Percentiles rank a stretch among this genome's conserved stretches.
Conservation (phyloP, 30 jellyfish, hydroid and myxozoan genomes). For the Turritopsis dohrnii region DNA sequence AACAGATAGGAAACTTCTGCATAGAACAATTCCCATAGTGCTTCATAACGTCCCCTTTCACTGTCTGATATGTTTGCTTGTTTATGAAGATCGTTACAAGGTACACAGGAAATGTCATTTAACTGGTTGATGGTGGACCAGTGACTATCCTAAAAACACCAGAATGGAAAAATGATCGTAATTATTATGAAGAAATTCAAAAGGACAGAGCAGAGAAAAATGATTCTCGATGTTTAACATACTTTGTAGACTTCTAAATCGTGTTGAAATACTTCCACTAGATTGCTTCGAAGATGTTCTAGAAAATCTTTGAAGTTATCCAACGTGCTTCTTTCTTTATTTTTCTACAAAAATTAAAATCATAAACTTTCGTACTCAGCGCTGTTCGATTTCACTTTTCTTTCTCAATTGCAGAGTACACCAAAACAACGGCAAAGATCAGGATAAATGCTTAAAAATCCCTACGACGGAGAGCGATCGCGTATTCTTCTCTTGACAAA, state of each 20-base stretch:
- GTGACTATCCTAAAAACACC: slow-evolving; percentile 37
- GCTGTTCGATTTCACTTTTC: neutral
- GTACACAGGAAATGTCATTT: slow-evolving; percentile 2
- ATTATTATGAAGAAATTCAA: too few relatives aligned
- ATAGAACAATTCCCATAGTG: slow-evolving; percentile 79
- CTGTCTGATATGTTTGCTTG: slow-evolving; percentile 3
- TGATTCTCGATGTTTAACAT: neutral
- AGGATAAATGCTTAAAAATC: neutral
- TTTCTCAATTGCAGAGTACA: neutral
- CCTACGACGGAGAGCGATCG: neutral
- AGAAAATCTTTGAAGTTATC: slow-evolving; percentile 51
- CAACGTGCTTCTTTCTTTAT: slow-evolving; percentile 17
- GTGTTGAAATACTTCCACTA: slow-evolving; percentile 36
- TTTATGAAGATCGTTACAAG: neutral
- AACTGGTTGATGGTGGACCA: slow-evolving; percentile 46
- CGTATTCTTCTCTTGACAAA: neutral
- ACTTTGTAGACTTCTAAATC: slow-evolving; percentile 59
- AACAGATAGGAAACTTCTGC: slow-evolving; percentile 72
- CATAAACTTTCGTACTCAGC: neutral
- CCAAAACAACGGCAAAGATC: neutral
- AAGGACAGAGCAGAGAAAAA: neutral
- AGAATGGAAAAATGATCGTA: neutral
- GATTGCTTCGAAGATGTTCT: slow-evolving; percentile 56
- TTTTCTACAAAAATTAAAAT: slow-evolving; percentile 2
- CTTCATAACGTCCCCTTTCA: slow-evolving; percentile 57